phyloP scores from a whole-genome alignment of 1,140 invertebrate species.

The Batillaria attramentaria region DNA sequence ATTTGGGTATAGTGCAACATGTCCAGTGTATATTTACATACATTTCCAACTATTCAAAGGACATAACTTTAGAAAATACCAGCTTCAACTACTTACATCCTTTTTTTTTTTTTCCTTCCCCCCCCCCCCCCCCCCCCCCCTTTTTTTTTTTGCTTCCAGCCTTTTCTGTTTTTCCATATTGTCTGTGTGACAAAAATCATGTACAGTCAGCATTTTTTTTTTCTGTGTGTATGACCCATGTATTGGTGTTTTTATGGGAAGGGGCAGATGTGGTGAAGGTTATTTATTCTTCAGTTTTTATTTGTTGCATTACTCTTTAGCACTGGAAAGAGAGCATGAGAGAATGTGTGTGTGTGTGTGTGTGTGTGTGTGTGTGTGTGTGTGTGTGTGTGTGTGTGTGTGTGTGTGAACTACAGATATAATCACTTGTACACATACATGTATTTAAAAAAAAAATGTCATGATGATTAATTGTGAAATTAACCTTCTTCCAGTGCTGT shows the following conservation, averaged over 20 bases:
- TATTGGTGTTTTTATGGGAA: not conserved
- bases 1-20: no score
- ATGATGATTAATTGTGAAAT: no score
- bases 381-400: not conserved
- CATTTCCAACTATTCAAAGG: not conserved
- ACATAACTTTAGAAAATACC: not conserved
- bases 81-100: not conserved
- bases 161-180: no score
- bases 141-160: no score
- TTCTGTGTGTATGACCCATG: not conserved
- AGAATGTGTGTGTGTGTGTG: not conserved
- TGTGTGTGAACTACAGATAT: no score
- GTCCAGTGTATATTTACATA: no score
- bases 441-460: no score
- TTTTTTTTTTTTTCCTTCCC: not conserved
- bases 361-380: not conserved
- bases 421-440: no score
- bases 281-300: not conserved
- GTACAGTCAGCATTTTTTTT: not conserved
- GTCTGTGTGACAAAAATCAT: no score
- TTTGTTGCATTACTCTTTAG: not conserved
- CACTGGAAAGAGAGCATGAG: not conserved
- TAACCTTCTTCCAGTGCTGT: no score
- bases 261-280: not conserved
- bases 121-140: no score